Base-by-base conservation (phyloP, 1,140 invertebrate genomes). In the Oryctes rhinoceros region DNA sequence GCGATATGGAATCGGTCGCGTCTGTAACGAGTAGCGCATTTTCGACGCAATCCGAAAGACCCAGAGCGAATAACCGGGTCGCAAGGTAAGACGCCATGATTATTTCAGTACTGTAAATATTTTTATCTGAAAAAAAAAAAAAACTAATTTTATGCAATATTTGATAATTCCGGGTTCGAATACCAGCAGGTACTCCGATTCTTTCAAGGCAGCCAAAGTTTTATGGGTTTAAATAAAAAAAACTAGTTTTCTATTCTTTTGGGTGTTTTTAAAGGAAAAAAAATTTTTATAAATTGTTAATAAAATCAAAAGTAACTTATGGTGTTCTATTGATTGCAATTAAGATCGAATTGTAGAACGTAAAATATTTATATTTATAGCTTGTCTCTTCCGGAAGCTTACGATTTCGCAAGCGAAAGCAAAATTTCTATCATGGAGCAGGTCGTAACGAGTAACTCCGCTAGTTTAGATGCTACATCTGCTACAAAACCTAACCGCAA, bases 11-110 rank as follows among this genome's bases (percentile, higher is more conserved):
- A 88, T 96, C 94, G 84, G 94, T 96, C 79, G 94, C 91, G 67
- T 95, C 94, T 71, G 93, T 96, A 80, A 95, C 94, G 67, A 96
- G 95, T 85, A 96, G 95, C 91, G 94, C 96, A 85, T 96, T 97
- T 88, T 96, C 95, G 84, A 97, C 96, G 79, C 96, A 97, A 88
- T 96, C 95, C 83, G 96, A 97, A 90, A 89, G 95, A 84, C 95
- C 95, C 15, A 90, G 94, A 81, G 93, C 93, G 20, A 78, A 78
- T 78, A 94, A 94, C 59, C 90, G 91, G 84, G 89, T 89, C 84
- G 88, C 92, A 84, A 93, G 93, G 94, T 94, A 90, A 91, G 90
- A 87, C 86, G 18, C 13, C 3, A 4, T 53, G 0, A 3, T 13
- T 13, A 3, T 59, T 59, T 18, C n/a, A 6, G 5, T 59, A 0